Evolutionary conservation across 2,888 invertebrate species (phyloP).

Genomic region (Pachliopta kotzebuea): DNA sequence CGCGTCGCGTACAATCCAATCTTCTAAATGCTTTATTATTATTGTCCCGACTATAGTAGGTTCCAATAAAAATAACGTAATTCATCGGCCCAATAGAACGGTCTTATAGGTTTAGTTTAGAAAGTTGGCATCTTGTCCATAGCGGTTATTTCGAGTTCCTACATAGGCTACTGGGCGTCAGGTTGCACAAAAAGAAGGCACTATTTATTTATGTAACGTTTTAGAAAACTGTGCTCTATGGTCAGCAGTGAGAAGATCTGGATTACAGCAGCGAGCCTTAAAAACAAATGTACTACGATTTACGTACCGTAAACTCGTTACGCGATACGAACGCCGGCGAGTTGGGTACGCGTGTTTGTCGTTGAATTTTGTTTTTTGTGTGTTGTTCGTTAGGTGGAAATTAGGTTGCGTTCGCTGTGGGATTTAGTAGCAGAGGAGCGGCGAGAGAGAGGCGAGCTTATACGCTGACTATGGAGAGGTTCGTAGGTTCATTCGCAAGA

Average conservation of each 20-base stretch:
- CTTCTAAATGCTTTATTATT: slow-evolving; percentile 64
- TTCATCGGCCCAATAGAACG: slow-evolving; percentile 61
- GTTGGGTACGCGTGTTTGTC: slow-evolving; percentile 45
- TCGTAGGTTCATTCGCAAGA: slow-evolving; percentile 71
- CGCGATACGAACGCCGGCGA: slow-evolving; percentile 65
- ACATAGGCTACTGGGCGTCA: slow-evolving; percentile 61
- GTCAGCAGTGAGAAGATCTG: slow-evolving; percentile 60
- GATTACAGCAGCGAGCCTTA: slow-evolving; percentile 66
- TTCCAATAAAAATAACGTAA: slow-evolving; percentile 73
- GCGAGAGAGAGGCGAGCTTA: slow-evolving; percentile 65
- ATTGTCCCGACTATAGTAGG: slow-evolving; percentile 52
- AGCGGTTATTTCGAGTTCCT: slow-evolving; percentile 71
- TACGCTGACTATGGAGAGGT: slow-evolving; percentile 61
- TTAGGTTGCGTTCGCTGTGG: slow-evolving; percentile 41
- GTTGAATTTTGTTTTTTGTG: slow-evolving; percentile 58
- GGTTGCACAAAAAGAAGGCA: slow-evolving; percentile 68
- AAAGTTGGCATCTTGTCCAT: slow-evolving; percentile 77
- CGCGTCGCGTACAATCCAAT: slow-evolving; percentile 54
- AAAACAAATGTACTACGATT: slow-evolving; percentile 78
- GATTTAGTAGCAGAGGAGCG: slow-evolving; percentile 50
- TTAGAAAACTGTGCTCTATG: slow-evolving; percentile 69
- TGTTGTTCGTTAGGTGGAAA: slow-evolving; percentile 49
- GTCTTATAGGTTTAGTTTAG: slow-evolving; percentile 75
- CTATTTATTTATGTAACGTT: slow-evolving; percentile 65
- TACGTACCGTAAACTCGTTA: slow-evolving; percentile 79